Conservation (phyloP, 2,113 vertebrate species). For the Vicugna pacos region DNA sequence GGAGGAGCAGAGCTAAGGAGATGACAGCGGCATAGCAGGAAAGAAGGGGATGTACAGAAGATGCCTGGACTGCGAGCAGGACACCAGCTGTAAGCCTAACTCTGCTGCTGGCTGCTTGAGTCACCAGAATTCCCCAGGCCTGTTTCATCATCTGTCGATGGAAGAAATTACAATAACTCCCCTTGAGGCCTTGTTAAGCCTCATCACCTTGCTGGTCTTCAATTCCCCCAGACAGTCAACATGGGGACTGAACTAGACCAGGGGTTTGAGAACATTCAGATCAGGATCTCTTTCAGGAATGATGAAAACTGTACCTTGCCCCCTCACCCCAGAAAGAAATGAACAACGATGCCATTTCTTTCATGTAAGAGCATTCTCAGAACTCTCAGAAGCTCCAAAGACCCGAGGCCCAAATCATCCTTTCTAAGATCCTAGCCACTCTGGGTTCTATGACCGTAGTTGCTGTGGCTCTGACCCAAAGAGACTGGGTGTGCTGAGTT, state of each 20-base stretch:
- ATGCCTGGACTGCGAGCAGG: not conserved
- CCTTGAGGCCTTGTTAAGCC: not conserved
- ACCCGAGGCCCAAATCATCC: not conserved
- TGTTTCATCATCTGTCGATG: not conserved
- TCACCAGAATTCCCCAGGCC: not conserved
- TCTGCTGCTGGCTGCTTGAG: not conserved
- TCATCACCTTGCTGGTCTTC: not conserved
- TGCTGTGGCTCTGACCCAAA: not conserved
- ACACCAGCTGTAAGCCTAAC: not conserved
- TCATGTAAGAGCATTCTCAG: not conserved
- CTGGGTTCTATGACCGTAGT: not conserved
- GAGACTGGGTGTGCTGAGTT: not conserved
- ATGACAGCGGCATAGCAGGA: accelerated
- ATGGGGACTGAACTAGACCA: not conserved
- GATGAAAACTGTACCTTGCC: not conserved
- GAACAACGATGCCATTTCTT: not conserved
- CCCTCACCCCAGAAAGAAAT: not conserved
- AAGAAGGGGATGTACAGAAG: not conserved
- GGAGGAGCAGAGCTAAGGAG: not conserved
- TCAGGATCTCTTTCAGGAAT: not conserved
- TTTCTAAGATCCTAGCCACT: not conserved
- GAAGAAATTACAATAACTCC: not conserved
- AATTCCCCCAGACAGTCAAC: not conserved
- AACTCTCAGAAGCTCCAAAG: not conserved
- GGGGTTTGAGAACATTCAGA: not conserved